Conservation (phyloP, 2,113 vertebrate genomes). For the Triplophysa dalaica region DNA sequence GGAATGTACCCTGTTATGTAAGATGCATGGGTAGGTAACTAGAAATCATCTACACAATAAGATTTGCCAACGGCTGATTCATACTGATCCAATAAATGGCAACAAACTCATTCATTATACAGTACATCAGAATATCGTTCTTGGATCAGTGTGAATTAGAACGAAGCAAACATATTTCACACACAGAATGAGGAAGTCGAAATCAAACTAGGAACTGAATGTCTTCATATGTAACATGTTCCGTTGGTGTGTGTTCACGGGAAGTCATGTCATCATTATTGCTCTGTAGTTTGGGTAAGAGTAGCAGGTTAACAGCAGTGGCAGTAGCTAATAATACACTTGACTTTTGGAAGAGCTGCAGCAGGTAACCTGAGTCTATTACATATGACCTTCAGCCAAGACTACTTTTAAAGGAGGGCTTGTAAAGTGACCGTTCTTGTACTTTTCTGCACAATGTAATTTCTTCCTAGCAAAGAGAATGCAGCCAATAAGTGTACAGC, state of each 20-base stretch:
- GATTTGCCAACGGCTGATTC: not conserved
- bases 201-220: slow-evolving; percentile 33
- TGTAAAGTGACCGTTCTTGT: not conserved
- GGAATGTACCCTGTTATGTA: not conserved
- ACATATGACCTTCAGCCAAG: slow-evolving; percentile 16
- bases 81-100: too few species aligned
- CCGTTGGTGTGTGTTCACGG: slow-evolving; percentile 9
- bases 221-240: slow-evolving; percentile 29
- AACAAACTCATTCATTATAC: too few species aligned
- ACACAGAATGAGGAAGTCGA: slow-evolving; percentile 40
- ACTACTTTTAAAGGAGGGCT: not conserved
- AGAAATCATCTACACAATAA: not conserved
- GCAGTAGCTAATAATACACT: slow-evolving; percentile 57
- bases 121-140: too few species aligned
- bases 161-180: not conserved
- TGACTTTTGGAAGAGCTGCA: slow-evolving; percentile 48
- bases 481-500: too few species aligned
- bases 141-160: not conserved
- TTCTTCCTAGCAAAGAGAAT: not conserved
- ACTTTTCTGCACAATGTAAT: not conserved
- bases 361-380: slow-evolving; percentile 33
- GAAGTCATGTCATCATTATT: slow-evolving; percentile 53
- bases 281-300: slow-evolving; percentile 59
- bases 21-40: not conserved
- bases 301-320: slow-evolving; percentile 57